phyloP scores from a whole-genome alignment of 2,888 invertebrate species.

The Drosophila prostipennis region DNA sequence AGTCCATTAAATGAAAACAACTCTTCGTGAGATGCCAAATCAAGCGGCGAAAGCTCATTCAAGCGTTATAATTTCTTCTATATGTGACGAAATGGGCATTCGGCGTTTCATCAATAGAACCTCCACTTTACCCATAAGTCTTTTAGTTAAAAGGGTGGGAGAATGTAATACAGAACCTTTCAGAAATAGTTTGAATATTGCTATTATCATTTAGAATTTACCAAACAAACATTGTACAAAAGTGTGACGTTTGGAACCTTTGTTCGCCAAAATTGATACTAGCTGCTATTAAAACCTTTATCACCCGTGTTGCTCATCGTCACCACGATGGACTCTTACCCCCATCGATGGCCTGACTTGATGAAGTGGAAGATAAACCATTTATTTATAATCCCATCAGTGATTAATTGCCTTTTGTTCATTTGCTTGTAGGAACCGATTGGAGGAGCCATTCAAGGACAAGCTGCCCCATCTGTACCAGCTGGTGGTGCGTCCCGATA shows the following conservation, averaged over 20 bases:
- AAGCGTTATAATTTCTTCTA: conserved; percentile 9
- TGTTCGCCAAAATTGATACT: neutral
- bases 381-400: conserved; percentile 43
- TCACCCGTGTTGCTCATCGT: neutral
- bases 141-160: neutral
- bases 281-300: too few relatives aligned
- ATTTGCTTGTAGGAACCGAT: conserved; percentile 86
- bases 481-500: conserved; percentile 91
- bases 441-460: conserved; percentile 95
- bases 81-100: neutral
- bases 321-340: conserved; percentile 13
- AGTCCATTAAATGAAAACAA: conserved; percentile 62
- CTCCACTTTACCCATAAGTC: neutral
- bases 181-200: too few relatives aligned
- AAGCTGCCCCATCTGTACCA: conserved; percentile 96
- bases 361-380: conserved; percentile 39
- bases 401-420: conserved; percentile 26
- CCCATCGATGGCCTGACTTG: conserved; percentile 5
- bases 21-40: conserved; percentile 9
- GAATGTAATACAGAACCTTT: too few relatives aligned
- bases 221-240: neutral
- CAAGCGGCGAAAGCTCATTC: conserved; percentile 15
- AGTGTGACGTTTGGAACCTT: neutral
- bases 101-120: too few relatives aligned
- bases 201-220: too few relatives aligned